These are phyloP conservation scores for Trichechus manatus DNA, from an alignment of 2,113 vertebrate species.

Conservation along the genomic window DNA sequence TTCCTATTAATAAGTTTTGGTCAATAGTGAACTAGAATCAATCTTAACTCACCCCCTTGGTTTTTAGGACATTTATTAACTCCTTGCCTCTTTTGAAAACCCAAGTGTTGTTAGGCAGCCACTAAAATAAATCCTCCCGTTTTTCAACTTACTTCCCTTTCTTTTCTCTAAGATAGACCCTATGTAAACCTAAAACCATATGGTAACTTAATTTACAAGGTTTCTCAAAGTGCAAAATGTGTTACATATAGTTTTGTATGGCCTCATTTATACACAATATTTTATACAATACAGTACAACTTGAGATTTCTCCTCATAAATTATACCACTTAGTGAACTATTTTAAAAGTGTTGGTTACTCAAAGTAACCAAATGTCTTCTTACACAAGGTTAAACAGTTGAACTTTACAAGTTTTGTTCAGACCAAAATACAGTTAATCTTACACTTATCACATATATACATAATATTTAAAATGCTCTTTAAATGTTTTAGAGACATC, in stretches of 20 bases:
- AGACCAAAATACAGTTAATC: conserved; percentile 67
- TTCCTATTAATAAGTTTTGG: neutral
- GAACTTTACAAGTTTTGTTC: conserved; percentile 71
- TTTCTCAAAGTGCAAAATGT: conserved; percentile 77
- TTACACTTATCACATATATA: conserved; percentile 72
- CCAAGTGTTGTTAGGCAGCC: neutral
- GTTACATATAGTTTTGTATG: conserved; percentile 69
- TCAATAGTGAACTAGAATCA: neutral
- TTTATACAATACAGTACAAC: conserved; percentile 69
- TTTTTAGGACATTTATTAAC: neutral
- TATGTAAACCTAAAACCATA: conserved; percentile 74
- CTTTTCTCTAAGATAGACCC: neutral
- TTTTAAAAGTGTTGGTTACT: conserved; percentile 34
- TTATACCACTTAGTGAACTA: conserved; percentile 51
- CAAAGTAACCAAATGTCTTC: conserved; percentile 29
- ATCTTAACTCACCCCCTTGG: neutral
- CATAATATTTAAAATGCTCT: conserved; percentile 54
- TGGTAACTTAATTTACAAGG: conserved; percentile 60
- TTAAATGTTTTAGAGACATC: conserved; percentile 53
- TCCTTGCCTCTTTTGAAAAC: neutral
- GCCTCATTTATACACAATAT: conserved; percentile 62
- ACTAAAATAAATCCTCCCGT: neutral
- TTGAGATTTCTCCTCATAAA: conserved; percentile 64
- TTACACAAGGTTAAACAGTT: conserved; percentile 55
- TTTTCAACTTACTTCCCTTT: conserved; percentile 27